Conservation (phyloP, 2,888 invertebrate species). For the Aphodius granarius region DNA sequence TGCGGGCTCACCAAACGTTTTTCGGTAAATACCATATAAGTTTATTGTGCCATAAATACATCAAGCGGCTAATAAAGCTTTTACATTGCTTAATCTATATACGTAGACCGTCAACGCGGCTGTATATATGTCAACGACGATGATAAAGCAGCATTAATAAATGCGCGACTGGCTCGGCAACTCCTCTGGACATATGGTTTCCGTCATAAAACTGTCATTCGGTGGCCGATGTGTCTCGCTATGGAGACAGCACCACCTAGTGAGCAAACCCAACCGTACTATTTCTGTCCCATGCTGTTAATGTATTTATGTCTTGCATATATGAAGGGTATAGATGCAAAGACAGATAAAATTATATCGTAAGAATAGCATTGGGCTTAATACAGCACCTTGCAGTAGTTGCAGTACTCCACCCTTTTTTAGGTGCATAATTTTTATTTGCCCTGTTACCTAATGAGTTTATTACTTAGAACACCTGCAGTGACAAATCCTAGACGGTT, state of each 20-base stretch:
- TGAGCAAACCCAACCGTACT: conserved; percentile 14
- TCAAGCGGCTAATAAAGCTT: conserved; percentile 24
- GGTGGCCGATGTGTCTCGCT: conserved; percentile 15
- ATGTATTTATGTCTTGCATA: conserved; percentile 11
- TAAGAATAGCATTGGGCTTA: no score
- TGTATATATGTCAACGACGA: conserved; percentile 24
- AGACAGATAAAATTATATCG: neutral
- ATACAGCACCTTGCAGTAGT: no score
- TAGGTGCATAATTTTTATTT: neutral
- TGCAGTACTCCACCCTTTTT: no score
- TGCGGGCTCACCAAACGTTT: neutral
- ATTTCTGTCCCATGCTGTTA: conserved; percentile 18
- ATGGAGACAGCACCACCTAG: neutral
- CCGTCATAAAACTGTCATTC: conserved; percentile 24
- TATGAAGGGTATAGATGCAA: neutral
- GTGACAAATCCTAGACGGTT: neutral
- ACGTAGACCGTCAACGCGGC: conserved; percentile 21
- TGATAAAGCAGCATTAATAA: conserved; percentile 25
- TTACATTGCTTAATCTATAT: conserved; percentile 22
- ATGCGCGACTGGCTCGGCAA: conserved; percentile 3
- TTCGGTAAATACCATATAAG: conserved; percentile 13
- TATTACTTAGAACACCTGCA: neutral
- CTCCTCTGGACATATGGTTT: conserved; percentile 18
- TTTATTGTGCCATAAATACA: conserved; percentile 20
- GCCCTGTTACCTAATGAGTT: neutral